These are phyloP conservation scores for Protosalanx chinensis DNA, from an alignment of 2,797 vertebrate genomes.

Conservation along the genomic window DNA sequence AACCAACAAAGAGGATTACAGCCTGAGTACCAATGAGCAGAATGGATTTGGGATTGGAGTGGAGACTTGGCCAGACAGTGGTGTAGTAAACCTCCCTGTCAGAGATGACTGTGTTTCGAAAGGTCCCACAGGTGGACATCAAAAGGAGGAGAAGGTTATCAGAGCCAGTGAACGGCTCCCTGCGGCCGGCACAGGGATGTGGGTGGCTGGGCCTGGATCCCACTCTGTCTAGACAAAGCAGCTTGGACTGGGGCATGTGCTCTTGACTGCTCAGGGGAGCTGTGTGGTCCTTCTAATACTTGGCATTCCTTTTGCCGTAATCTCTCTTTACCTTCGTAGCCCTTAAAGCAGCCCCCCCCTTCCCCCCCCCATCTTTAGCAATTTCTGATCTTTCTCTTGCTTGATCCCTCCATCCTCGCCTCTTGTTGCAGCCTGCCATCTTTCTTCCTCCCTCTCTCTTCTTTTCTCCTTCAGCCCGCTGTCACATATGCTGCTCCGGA, in stretches of 20 bases:
- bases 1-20: slow-evolving; percentile 44
- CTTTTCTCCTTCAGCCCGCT: slow-evolving; percentile 31
- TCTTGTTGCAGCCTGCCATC: slow-evolving; percentile 9
- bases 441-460: slow-evolving; percentile 17
- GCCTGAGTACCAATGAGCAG: slow-evolving; percentile 16
- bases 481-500: slow-evolving; percentile 31
- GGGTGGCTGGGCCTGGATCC: slow-evolving; percentile 8
- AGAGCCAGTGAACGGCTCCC: slow-evolving; percentile 18
- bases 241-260: neutral
- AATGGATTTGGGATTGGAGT: slow-evolving; percentile 36
- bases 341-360: neutral
- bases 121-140: slow-evolving; percentile 15
- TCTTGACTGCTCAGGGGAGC: neutral
- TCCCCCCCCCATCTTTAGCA: neutral
- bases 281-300: slow-evolving; percentile 12
- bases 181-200: slow-evolving; percentile 1
- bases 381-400: slow-evolving; percentile 7
- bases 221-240: slow-evolving; percentile 15
- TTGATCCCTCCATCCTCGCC: slow-evolving; percentile 7
- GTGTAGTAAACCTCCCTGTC: slow-evolving; percentile 10
- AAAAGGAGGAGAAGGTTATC: slow-evolving; percentile 28
- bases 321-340: neutral
- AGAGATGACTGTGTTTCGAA: slow-evolving; percentile 30
- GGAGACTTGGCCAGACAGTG: slow-evolving; percentile 26
- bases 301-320: slow-evolving; percentile 5